A percentile compares a stretch with the other conserved stretches of the same genome.
These are phyloP conservation scores for Drosophila hamatofila DNA, from an alignment of 2,888 invertebrate genomes.

Conservation along the genomic window DNA sequence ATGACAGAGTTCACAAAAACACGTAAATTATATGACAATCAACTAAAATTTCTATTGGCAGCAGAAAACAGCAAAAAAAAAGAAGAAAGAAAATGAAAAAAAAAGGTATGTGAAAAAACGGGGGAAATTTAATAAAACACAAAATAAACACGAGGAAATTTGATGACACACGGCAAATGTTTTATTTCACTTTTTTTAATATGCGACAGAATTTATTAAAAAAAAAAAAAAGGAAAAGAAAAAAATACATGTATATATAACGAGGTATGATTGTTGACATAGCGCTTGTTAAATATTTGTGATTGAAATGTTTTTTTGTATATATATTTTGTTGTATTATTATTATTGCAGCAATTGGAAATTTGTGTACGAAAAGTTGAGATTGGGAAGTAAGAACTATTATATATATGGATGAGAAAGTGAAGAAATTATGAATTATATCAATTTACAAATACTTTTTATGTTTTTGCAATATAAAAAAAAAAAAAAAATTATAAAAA, in stretches of 20 bases:
- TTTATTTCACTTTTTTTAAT: constrained; percentile 10
- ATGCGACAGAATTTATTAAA: constrained; percentile 9
- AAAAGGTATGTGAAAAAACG: neutral
- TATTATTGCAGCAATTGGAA: neutral
- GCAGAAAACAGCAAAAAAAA: neutral
- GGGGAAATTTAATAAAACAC: constrained; percentile 1
- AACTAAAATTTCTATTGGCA: constrained; percentile 21
- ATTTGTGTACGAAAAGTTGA: neutral
- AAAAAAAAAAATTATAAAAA: no score
- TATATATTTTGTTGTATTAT: neutral
- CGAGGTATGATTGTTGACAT: constrained; percentile 6
- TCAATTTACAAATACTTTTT: no score
- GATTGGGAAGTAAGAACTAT: neutral
- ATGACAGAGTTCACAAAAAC: constrained; percentile 23
- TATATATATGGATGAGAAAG: no score
- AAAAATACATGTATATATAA: neutral
- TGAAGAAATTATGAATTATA: no score
- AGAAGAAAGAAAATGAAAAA: neutral
- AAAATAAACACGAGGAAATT: constrained; percentile 1
- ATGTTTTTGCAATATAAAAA: no score
- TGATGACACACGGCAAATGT: constrained; percentile 1
- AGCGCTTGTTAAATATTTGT: constrained; percentile 4
- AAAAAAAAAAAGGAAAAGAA: neutral
- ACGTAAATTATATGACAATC: constrained; percentile 13
- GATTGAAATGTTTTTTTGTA: constrained; percentile 2